phyloP scores from a whole-genome alignment of 2,888 invertebrate genomes.

The Folsomia manolachei region DNA sequence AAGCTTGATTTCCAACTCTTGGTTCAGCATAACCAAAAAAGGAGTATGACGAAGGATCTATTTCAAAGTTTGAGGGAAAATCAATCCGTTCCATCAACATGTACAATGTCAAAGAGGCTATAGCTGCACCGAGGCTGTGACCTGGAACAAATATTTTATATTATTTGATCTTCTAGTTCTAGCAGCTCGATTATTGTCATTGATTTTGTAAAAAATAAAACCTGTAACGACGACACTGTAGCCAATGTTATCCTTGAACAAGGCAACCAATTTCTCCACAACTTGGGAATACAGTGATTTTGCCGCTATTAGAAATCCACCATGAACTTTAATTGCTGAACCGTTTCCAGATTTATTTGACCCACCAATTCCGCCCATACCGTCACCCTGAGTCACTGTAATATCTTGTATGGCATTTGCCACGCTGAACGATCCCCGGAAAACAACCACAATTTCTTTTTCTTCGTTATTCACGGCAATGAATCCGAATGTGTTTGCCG shows the following conservation, averaged over 20 bases:
- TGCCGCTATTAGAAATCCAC: not conserved
- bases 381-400: not conserved
- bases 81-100: not conserved
- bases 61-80: not conserved
- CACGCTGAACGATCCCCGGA: not conserved
- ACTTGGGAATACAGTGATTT: not conserved
- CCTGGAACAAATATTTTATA: not conserved
- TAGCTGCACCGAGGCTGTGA: conserved; percentile 7
- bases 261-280: not conserved
- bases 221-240: not conserved
- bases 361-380: too few relatives aligned
- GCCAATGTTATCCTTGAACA: not conserved
- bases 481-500: not conserved
- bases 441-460: not conserved
- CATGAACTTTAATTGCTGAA: not conserved
- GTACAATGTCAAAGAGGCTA: not conserved
- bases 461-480: not conserved
- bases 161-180: not conserved
- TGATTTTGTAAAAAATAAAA: not conserved
- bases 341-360: not conserved
- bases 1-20: conserved; percentile 12
- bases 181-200: too few relatives aligned
- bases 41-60: not conserved
- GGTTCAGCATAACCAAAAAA: conserved; percentile 6
- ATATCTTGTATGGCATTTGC: not conserved